A percentile compares a stretch with the other conserved stretches of the same genome.
phyloP scores from a whole-genome alignment of 1,140 invertebrate species.

The Metaphire vulgaris region DNA sequence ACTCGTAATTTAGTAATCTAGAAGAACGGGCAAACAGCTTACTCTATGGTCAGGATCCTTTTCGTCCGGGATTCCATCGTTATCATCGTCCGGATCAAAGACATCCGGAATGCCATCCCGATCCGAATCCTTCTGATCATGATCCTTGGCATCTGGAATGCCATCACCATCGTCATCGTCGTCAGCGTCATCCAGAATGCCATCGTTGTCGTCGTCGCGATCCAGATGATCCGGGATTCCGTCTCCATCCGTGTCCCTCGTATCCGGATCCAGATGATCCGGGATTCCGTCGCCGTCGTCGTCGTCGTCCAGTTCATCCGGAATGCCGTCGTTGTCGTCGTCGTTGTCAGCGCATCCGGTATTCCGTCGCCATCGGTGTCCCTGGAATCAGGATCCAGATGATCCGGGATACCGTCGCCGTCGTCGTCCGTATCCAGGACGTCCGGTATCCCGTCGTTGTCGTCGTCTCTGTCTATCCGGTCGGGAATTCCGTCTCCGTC shows the following conservation, averaged over 20 bases:
- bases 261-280: slow-evolving; percentile 14
- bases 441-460: slow-evolving; percentile 19
- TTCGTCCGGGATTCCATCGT: slow-evolving; percentile 13
- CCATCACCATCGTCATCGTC: slow-evolving; percentile 20
- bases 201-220: slow-evolving; percentile 17
- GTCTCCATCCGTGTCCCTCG: slow-evolving; percentile 14
- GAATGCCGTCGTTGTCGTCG: slow-evolving; percentile 17
- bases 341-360: slow-evolving; percentile 14
- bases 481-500: slow-evolving; percentile 20
- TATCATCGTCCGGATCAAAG: slow-evolving; percentile 20
- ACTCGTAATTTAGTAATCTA: no score
- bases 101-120: slow-evolving; percentile 20
- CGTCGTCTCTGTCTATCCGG: slow-evolving; percentile 10
- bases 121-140: slow-evolving; percentile 19
- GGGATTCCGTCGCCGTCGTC: slow-evolving; percentile 20
- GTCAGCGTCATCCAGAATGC: slow-evolving; percentile 17
- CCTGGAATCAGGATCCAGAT: slow-evolving; percentile 15
- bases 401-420: slow-evolving; percentile 17
- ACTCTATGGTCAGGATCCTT: slow-evolving; percentile 6
- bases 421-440: slow-evolving; percentile 18
- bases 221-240: slow-evolving; percentile 23
- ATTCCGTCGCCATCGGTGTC: slow-evolving; percentile 23
- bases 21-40: slow-evolving; percentile 3
- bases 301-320: slow-evolving; percentile 19
- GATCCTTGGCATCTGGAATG: slow-evolving; percentile 6